These are phyloP conservation scores for Astreopora myriophthalma DNA, from an alignment of 64 coral and sea anemone genomes.

Conservation along the genomic window DNA sequence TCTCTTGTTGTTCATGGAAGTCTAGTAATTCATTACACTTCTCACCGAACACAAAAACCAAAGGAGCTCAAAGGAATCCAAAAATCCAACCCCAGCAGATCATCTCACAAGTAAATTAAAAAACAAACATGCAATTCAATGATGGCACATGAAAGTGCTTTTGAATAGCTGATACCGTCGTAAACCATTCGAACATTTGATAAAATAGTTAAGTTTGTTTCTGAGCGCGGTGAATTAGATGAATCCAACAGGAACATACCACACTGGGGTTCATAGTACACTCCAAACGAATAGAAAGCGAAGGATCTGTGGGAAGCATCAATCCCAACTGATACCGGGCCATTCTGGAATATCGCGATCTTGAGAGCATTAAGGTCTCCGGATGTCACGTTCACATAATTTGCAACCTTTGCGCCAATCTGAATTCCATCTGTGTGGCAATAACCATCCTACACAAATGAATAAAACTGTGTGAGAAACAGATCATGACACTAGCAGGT, in stretches of 20 bases:
- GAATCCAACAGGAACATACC: constrained; percentile 54
- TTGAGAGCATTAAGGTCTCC: constrained; percentile 85
- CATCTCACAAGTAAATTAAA: too few species aligned
- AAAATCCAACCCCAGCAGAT: not conserved
- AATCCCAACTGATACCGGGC: constrained; percentile 89
- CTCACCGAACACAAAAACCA: not conserved
- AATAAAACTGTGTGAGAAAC: not conserved
- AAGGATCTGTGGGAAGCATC: constrained; percentile 97
- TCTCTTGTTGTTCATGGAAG: too few species aligned
- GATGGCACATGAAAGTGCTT: too few species aligned
- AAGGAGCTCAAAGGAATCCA: not conserved
- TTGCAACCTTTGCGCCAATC: constrained; percentile 80
- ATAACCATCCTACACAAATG: constrained; percentile 65
- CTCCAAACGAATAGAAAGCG: constrained; percentile 95
- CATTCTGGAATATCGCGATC: constrained; percentile 86
- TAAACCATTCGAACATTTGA: too few species aligned
- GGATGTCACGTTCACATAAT: constrained; percentile 89
- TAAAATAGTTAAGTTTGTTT: too few species aligned
- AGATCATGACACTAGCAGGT: too few species aligned
- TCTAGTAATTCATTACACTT: not conserved
- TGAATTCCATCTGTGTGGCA: constrained; percentile 66
- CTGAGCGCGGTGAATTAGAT: not conserved
- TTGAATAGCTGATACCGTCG: too few species aligned
- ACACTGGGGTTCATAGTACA: constrained; percentile 97
- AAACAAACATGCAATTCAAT: too few species aligned